These are phyloP conservation scores for Drosophila sordidula DNA, from an alignment of 2,888 invertebrate species.

Conservation along the genomic window DNA sequence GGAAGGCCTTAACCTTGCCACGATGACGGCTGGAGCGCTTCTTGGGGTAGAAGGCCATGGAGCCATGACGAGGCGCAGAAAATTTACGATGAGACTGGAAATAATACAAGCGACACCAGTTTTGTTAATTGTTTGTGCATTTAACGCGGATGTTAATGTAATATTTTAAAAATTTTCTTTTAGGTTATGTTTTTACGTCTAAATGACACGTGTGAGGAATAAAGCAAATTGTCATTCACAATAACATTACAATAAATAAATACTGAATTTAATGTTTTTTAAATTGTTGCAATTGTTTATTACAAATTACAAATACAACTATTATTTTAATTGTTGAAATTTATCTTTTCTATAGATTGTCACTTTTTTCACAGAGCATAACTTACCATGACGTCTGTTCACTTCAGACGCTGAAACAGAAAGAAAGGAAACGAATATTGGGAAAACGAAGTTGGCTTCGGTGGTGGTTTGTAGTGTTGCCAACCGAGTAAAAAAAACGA, in stretches of 20 bases:
- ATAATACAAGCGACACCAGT: conserved; percentile 1
- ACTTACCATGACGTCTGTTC: conserved; percentile 82
- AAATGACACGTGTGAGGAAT: conserved; percentile 25
- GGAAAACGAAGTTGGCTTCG: conserved; percentile 60
- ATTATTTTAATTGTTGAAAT: background rate
- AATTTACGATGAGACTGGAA: conserved; percentile 99
- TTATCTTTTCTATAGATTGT: background rate
- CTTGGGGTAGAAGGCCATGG: conserved; percentile 99
- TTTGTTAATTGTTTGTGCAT: background rate
- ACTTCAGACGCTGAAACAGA: conserved; percentile 80
- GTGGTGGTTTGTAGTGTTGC: conserved; percentile 8
- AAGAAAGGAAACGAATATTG: conserved; percentile 70
- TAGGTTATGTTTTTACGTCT: conserved; percentile 42
- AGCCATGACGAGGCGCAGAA: conserved; percentile 99
- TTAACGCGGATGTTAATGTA: background rate
- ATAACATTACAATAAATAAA: background rate
- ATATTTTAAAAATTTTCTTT: conserved; percentile 1
- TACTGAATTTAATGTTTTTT: background rate
- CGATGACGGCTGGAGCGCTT: conserved; percentile 98
- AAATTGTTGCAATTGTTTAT: background rate
- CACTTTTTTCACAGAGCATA: background rate
- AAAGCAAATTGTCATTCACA: background rate
- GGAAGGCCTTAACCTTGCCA: conserved; percentile 99
- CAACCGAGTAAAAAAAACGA: background rate
- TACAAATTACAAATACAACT: background rate